Conservation (phyloP, 2,113 vertebrate species). For the Phalacrocorax pelagicus region DNA sequence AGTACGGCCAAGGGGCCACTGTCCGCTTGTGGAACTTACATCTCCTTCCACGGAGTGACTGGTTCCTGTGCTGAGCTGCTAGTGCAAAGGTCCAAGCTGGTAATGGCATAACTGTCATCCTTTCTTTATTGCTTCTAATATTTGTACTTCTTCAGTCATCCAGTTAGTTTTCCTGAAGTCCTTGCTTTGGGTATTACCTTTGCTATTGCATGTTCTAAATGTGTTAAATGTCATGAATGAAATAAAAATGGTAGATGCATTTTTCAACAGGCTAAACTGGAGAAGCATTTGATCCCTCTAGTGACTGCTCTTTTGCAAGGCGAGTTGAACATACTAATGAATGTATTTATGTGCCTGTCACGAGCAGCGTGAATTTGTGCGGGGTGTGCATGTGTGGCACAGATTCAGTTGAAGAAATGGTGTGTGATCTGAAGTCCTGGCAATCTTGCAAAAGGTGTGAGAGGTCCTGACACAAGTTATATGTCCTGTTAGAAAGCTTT, state of each 20-base stretch:
- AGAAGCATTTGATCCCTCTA: neutral
- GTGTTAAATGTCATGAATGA: neutral
- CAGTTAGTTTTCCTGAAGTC: neutral
- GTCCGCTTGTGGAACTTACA: neutral
- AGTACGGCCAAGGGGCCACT: rapidly evolving
- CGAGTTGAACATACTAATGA: rapidly evolving
- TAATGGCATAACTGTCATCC: no score
- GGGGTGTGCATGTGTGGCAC: neutral
- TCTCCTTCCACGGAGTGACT: neutral
- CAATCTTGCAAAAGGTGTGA: neutral
- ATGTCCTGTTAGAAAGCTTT: neutral
- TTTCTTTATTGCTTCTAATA: neutral
- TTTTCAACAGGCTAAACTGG: neutral
- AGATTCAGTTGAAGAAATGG: neutral
- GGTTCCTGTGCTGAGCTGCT: neutral
- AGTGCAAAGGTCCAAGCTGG: neutral
- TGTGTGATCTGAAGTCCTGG: neutral
- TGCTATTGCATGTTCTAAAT: neutral
- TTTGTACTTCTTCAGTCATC: neutral
- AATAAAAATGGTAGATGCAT: neutral
- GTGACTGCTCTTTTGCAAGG: no score
- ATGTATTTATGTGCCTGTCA: rapidly evolving
- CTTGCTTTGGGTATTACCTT: neutral
- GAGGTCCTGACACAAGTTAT: neutral
- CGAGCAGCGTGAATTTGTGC: rapidly evolving